Conservation (phyloP, 1,140 invertebrate genomes). For the Lordiphosa collinella region DNA sequence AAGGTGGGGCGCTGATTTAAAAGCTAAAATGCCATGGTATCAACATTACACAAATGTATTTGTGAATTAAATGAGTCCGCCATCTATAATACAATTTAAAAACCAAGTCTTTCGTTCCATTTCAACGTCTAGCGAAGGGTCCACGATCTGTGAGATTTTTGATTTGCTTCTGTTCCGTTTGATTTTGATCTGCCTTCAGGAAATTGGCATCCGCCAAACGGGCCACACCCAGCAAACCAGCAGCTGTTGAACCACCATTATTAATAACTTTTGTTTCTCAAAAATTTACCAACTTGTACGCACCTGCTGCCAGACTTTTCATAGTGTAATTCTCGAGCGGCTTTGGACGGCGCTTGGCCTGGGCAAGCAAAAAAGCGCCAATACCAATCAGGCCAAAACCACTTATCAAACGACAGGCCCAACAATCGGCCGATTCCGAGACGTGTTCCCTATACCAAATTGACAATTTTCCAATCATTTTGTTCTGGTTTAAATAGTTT, state of each 20-base stretch:
- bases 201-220: constrained; percentile 55
- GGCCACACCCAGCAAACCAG: constrained; percentile 47
- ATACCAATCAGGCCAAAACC: constrained; percentile 57
- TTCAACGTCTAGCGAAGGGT: constrained; percentile 46
- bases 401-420: constrained; percentile 53
- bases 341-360: constrained; percentile 42
- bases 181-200: constrained; percentile 32
- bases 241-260: constrained; percentile 13
- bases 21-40: background rate
- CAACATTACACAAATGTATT: constrained; percentile 1
- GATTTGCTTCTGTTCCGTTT: constrained; percentile 16
- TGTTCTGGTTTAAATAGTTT: background rate
- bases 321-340: constrained; percentile 46
- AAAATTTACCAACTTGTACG: background rate
- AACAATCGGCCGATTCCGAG: constrained; percentile 38
- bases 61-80: background rate
- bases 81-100: constrained; percentile 6
- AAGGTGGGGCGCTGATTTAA: constrained; percentile 88
- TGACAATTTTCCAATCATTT: constrained; percentile 58
- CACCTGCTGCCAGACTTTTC: constrained; percentile 58
- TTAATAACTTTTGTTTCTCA: background rate
- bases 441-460: constrained; percentile 48
- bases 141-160: constrained; percentile 30
- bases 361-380: constrained; percentile 43
- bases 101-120: background rate